Evolutionary conservation across 2,797 vertebrate genomes (phyloP).

Genomic region (Sebastes trivittatus): DNA sequence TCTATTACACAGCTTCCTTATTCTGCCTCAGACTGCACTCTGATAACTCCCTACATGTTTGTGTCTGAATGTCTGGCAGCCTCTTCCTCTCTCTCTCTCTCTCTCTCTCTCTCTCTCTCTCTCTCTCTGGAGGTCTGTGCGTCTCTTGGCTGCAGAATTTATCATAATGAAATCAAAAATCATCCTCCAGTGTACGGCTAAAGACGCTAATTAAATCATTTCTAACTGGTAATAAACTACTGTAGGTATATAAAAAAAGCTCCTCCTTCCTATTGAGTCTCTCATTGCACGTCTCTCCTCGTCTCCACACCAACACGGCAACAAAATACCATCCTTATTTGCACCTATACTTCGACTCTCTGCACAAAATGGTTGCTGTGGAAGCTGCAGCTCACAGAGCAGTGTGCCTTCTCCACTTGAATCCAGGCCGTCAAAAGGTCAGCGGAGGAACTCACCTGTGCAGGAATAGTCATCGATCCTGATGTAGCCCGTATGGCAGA

Average conservation of each 20-base stretch:
- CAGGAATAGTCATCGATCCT: slow-evolving; percentile 96
- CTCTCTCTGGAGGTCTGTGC: neutral
- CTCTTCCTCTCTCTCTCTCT: neutral
- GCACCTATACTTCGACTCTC: neutral
- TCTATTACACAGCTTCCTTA: neutral
- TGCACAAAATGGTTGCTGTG: neutral
- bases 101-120: neutral
- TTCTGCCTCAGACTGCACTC: neutral
- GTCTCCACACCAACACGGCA: neutral
- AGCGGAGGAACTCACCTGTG: slow-evolving; percentile 86
- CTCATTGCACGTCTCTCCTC: neutral
- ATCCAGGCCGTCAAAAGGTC: slow-evolving; percentile 28
- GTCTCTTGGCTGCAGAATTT: slow-evolving; percentile 12
- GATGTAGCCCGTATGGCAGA: slow-evolving; percentile 93
- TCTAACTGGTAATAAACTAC: neutral
- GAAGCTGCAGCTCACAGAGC: neutral
- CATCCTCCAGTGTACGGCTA: slow-evolving; percentile 10
- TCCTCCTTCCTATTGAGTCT: neutral
- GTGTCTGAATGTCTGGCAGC: slow-evolving; percentile 13
- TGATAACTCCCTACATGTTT: slow-evolving; percentile 19
- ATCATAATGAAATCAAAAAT: slow-evolving; percentile 35
- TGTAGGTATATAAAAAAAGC: neutral
- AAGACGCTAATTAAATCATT: slow-evolving; percentile 31
- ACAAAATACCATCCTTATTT: neutral
- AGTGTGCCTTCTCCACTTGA: neutral